Evolutionary conservation across 2,888 invertebrate genomes (phyloP), one percentile per base, ranked within the genome.

Genomic region (Odontocolon sp.): DNA sequence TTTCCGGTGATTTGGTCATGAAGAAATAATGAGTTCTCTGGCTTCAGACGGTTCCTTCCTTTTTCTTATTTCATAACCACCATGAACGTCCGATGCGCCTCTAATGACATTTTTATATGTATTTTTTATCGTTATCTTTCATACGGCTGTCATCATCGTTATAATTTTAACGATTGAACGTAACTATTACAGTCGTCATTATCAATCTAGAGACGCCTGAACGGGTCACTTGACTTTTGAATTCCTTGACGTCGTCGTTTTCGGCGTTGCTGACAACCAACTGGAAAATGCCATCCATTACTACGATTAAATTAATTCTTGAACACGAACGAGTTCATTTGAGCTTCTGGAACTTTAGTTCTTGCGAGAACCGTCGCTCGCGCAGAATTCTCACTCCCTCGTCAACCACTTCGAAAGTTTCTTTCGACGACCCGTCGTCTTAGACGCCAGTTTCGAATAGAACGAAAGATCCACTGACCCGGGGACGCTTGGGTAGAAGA

Each of bases 11-110:
- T 77, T 72, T 59, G 33, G 26, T 73, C 77, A 52, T 64, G 45
- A 69, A 73, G 52, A 73, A 72, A 77, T 73, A 77, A 73, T 54
- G 69, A 77, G 64, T 73, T 45, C 52, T 11, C 50, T 26, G 31
- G 23, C 33, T 45, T 26, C 64, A 1, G 16, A n/a, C 26, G 54
- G 50, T 23, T 26, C 23, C 67, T 16, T 1, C 18, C 45, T 36
- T 28, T 36, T 50, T 28, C 66, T 38, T 23, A 33, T 16, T 61
- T 70, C 61, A 52, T 23, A 33, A 40, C 23, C 36, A 9, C 28
- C 9, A 8, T 31, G 42, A 42, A 3, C 8, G 40, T 36, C 31
- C 28, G 18, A 45, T 42, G 59, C 14, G 9, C 28, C 6, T 36
- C 11, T 38, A 50, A 38, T 50, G 38, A 38, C 26, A 63, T 63